Base-by-base conservation (phyloP, 2,797 vertebrate genomes). In the Eidolon dupreanum region DNA sequence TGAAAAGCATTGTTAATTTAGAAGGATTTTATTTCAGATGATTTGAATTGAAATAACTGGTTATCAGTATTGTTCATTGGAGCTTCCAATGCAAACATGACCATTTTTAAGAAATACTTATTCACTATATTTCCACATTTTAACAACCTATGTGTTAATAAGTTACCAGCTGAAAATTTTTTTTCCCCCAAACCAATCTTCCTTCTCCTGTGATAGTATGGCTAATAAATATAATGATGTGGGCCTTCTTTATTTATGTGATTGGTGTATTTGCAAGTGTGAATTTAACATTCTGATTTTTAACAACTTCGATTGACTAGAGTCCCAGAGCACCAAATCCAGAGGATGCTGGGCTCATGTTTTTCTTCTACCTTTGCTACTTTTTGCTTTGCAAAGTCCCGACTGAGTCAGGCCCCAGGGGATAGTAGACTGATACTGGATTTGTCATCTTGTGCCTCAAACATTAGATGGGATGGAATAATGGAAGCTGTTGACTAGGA, bases 271-370 rank as follows among this genome's bases (percentile, higher is more conserved):
- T 95, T 95, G 63, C 46, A 89, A 41, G 22, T 68, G 13, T 26
- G 36, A 92, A 59, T 53, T 95, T 86, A 89, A 57, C 16, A 17
- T 88, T 92, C 43, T 92, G 82, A 77, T 88, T 91, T 88, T 94
- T 33, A 82, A 13, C 28, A 71, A 16, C 49, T 94, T 88, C 4
- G 57, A 41, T 81, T 81, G 33, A 49, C 24, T 41, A 16, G 31
- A 13, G 0, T 41, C n/a, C 10, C n/a, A 88, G 20, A 93, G 31
- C 65, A 94, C 41, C 63, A 79, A 88, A 85, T 74, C 6, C 24
- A 31, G 55, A 57, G 84, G 65, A 84, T 12, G 59, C 7, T 5
- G 41, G 20, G 15, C 33, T 74, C 6, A 5, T 70, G 7, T 75
- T 84, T 87, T 93, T 90, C 46, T 71, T 78, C 22, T 81, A 5